Evolutionary conservation across 2,888 invertebrate species (phyloP), one percentile per base, ranked within the genome.

Genomic region (Cryptocheilus praepositus): DNA sequence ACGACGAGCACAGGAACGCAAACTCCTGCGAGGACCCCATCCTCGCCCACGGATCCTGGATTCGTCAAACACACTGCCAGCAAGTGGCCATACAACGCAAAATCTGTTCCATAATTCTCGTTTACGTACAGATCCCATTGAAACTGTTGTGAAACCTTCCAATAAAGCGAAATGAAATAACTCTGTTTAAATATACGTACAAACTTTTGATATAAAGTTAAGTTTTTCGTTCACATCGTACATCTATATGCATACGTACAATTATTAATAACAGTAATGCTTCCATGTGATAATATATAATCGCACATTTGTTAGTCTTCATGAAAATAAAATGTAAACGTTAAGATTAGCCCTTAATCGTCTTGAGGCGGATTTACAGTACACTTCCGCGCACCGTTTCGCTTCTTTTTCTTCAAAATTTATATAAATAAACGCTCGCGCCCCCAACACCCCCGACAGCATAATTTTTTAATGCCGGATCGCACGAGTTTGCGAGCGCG

Each of bases 41-140:
- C 93, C n/a, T 92, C 93, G 0, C 93, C 94, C 0, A 92, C 92
- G 0, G 94, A 94, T 85, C 94, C 94, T 0, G 94, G 94, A 2
- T 94, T 92, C 79, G 94, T 94, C 1, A 92, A 93, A 81, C 94
- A 94, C 82, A 92, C 93, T 0, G 94, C 93, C 0, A 92, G 92
- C 71, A 91, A 92, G 77, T 94, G 94, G 94, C 89, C 89, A 2
- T 81, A 79, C 19, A 91, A 90, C 80, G 61, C 62, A 22, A 91
- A 92, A 76, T 92, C 93, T 1, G 93, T 93, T 0, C 82, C 92
- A 91, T 2, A 90, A 90, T 43, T 84, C 49, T 49, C 18, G 16
- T 13, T 16, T 49, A 3, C 49, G 13, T 49, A 11, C 16, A 13
- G 16, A 18, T 49, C 7, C 2, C 16, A 1, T 49, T 49, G 46